Conservation (phyloP, 2,113 vertebrate species). For the Pseudopipra pipra region DNA sequence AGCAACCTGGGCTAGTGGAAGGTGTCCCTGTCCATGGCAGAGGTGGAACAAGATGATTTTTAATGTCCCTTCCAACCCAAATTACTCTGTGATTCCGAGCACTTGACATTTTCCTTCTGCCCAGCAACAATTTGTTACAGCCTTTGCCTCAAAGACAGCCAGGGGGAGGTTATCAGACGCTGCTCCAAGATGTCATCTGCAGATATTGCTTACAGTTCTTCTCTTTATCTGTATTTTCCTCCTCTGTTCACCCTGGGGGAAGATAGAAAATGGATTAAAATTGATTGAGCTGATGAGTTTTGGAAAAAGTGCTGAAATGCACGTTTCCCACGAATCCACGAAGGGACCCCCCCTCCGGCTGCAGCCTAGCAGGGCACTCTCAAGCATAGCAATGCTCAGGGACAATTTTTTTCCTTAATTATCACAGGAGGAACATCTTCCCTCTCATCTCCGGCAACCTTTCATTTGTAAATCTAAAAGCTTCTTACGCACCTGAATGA, state of each 20-base stretch:
- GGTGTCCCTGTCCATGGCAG: not conserved
- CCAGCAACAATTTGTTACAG: not conserved
- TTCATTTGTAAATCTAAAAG: not conserved
- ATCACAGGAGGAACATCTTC: not conserved
- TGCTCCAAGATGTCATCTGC: not conserved
- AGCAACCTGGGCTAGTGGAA: not conserved
- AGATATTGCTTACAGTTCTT: not conserved
- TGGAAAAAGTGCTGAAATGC: not conserved
- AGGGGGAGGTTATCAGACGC: not conserved
- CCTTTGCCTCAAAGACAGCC: not conserved
- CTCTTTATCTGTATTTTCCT: not conserved
- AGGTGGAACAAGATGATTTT: not conserved
- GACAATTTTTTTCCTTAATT: not conserved
- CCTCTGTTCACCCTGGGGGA: not conserved
- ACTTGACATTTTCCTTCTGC: not conserved
- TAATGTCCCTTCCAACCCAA: not conserved
- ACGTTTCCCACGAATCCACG: not conserved
- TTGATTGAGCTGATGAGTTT: constrained; percentile 14
- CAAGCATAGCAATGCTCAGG: not conserved
- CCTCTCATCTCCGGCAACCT: not conserved
- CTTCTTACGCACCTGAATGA: not conserved
- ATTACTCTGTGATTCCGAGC: not conserved
- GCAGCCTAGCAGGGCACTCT: not conserved
- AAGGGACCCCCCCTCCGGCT: not conserved
- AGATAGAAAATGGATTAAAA: not conserved